Percentiles rank a stretch among this genome's conserved stretches.
Conservation (phyloP, 1,140 invertebrate species). For the Medauroidea extradentata region DNA sequence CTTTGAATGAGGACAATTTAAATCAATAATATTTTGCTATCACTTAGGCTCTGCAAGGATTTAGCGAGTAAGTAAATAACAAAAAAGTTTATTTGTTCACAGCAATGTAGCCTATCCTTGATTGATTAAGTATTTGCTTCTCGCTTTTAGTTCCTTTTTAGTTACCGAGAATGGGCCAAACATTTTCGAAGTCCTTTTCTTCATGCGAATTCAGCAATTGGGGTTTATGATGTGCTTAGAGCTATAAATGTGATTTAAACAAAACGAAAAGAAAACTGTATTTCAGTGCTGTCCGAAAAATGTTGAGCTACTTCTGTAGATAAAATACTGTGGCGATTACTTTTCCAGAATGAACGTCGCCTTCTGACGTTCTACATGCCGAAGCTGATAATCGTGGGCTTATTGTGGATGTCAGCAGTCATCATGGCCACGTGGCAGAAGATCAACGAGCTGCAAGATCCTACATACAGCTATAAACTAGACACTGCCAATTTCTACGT, state of each 20-base stretch:
- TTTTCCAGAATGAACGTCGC: constrained; percentile 74
- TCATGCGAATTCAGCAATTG: background rate
- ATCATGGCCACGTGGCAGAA: constrained; percentile 85
- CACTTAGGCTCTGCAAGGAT: no score
- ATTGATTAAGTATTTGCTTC: no score
- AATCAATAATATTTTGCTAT: no score
- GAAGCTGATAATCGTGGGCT: constrained; percentile 82
- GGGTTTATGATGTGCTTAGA: background rate
- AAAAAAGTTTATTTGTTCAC: no score
- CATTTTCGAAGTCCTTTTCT: background rate
- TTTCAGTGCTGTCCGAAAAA: no score
- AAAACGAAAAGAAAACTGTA: no score
- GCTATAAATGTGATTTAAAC: background rate
- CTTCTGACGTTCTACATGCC: constrained; percentile 86
- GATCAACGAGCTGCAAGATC: constrained; percentile 83
- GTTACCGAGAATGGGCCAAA: background rate
- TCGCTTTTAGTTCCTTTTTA: no score
- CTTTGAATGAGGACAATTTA: no score
- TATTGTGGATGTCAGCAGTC: constrained; percentile 82
- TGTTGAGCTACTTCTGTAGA: no score
- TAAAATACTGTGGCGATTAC: constrained; percentile 24
- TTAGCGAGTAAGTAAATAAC: no score
- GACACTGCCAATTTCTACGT: constrained; percentile 87
- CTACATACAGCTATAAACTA: constrained; percentile 86
- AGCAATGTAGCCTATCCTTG: no score